Base-by-base conservation (phyloP, 92 coral and sea anemone species). In the Parazoanthus swiftii region DNA sequence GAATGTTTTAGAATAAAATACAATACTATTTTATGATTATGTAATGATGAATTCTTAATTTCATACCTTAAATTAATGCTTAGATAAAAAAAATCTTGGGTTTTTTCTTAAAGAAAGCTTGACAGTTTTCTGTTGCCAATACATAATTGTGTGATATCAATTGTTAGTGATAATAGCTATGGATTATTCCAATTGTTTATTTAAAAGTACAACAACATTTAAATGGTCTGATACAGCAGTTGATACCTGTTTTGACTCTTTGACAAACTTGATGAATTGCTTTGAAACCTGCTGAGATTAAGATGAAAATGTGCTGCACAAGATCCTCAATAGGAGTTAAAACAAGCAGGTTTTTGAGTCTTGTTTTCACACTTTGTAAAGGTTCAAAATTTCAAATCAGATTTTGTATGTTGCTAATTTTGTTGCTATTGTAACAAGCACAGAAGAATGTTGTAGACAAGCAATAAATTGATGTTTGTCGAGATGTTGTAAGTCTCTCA, bases 171-270 rank as follows among this genome's bases (percentile, higher is more conserved):
- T 37, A 76, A 39, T 39, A 37, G 46, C 50, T 76, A 76, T 76
- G 16, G 46, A n/a, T 44, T n/a, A 76, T 76, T 76, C 43, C 79
- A 76, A 37, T 76, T 76, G 18, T 76, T 75, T 76, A 39, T 76
- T 39, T 39, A 44, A 76, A 76, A 74, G 46, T 74, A 16, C 42
- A 29, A 74, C 79, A 74, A 36, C 9, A 36, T 42, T 76, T 38
- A 7, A 39, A 76, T 76, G 51, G 79, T 76, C 79, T 14, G 13
- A 76, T 76, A 76, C 38, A 8, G 13, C n/a, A 38, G 43, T 72
- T 72, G 76, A 72, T 26, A 21, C n/a, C 25, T n/a, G 16, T 7
- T 39, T 7, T 20, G 54, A 44, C 26, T 39, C 46, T 76, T 76
- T 37, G 35, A 23, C 50, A 76, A 44, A 25, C 25, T 20, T 39